Evolutionary conservation across 2,113 vertebrate species (phyloP), one percentile per base, ranked within the genome.

Genomic region (Varanus komodoensis): DNA sequence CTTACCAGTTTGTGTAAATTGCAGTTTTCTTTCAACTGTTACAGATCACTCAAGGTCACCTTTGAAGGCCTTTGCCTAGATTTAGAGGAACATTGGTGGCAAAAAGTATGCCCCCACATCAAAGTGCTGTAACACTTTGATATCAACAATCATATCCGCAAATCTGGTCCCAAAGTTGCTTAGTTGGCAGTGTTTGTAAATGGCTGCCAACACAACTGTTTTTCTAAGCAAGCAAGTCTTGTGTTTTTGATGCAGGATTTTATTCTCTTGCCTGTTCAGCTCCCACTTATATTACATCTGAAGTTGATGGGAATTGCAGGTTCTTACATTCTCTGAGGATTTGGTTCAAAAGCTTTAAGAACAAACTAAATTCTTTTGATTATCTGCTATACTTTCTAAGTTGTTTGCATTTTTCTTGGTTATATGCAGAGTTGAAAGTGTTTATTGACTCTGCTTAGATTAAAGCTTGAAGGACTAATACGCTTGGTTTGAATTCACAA

Each of bases 1-100:
- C 95, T 54, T 95, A 77, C 93, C 95, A 96, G 94, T 89, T 92
- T 57, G 19, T 27, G 14, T 48, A 77, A 94, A 95, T 97, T 44
- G 3, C 54, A 92, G 6, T 90, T 95, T 86, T 90, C 90, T 82
- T 57, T 87, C 92, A 92, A 94, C 25, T 93, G 91, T 94, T 93
- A 94, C 91, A 90, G 91, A 93, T 90, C 91, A 87, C 29, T n/a
- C 8, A 11, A 82, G 52, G 92, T 90, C 92, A 91, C 87, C 92
- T 95, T 89, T 93, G 95, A 94, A 95, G 93, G 93, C 87, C 91
- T 38, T 95, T 21, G 34, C 71, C 80, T 69, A 82, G 61, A 89
- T 68, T 57, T 38, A 79, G 74, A 68, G 48, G 19, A 77, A 61
- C 71, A 50, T 67, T 77, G 57, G n/a, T 44, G 12, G 27, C 44